Base-by-base conservation (phyloP, 1,140 invertebrate genomes). In the Microplitis mediator region DNA sequence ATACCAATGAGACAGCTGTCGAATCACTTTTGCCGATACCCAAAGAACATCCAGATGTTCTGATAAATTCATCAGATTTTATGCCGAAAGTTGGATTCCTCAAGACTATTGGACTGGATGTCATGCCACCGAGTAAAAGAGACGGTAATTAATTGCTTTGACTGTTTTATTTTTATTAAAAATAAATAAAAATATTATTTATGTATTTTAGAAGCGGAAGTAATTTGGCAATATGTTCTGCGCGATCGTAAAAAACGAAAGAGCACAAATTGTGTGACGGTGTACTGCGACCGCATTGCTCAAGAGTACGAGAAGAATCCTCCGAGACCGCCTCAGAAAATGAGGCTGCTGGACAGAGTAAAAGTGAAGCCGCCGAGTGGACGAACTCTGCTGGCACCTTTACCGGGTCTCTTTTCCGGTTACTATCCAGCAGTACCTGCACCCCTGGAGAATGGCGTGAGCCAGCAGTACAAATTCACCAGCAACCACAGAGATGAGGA, bases 171-270 rank as follows among this genome's bases (percentile, higher is more conserved):
- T 71, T 52, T 35, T 23, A 39, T 39, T 39, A 39, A 58, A 61
- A 52, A 32, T 36, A 35, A 67, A 75, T 65, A 36, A 23, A 54
- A 52, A 52, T 74, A 64, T 66, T 11, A 66, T 51, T 68, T 39
- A 13, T 66, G 5, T 16, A 71, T 65, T 71, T 81, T 78, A 88
- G 88, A 88, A 77, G 81, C 82, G 31, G 88, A 89, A 80, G 52
- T 79, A 5, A 84, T 81, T 14, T 89, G 88, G 88, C 86, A 87
- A 65, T 82, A 83, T 65, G 76, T 88, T 54, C 60, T 89, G 4
- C 80, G 83, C 69, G 87, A 88, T 63, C 80, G 88, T n/a, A 85
- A 86, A 61, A 85, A 87, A 63, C 78, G 87, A 36, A 87, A 84
- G 73, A 81, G 83, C 61, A 79, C 78, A 0, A 87, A 86, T 65